A percentile compares a stretch with the other conserved stretches of the same genome.
Conservation (phyloP, 2,113 vertebrate genomes). For the Megalops atlanticus region DNA sequence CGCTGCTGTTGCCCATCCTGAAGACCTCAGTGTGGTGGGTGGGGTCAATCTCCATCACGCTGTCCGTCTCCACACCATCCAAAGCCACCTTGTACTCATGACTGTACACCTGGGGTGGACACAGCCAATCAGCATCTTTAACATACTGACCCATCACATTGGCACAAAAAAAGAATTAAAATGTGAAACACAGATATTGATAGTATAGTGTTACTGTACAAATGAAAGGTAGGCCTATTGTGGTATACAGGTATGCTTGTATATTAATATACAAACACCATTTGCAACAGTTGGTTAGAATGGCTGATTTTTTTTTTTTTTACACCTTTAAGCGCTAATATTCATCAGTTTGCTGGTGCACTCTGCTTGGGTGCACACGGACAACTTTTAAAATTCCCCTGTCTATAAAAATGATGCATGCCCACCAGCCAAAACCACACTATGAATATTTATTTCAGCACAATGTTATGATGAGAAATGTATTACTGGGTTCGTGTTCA, state of each 20-base stretch:
- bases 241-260: not conserved
- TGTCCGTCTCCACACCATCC: conserved; percentile 81
- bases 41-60: conserved; percentile 89
- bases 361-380: conserved; percentile 65
- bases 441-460: conserved; percentile 74
- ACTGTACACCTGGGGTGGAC: conserved; percentile 80
- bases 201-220: too few species aligned
- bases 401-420: conserved; percentile 73
- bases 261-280: conserved; percentile 53
- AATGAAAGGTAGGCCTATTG: too few species aligned
- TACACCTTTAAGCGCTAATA: conserved; percentile 53
- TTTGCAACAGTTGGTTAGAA: conserved; percentile 33
- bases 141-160: not conserved
- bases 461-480: conserved; percentile 77
- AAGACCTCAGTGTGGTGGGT: conserved; percentile 81
- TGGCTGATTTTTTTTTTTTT: conserved; percentile 1
- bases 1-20: conserved; percentile 81
- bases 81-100: conserved; percentile 83
- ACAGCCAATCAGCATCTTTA: conserved; percentile 28
- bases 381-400: conserved; percentile 62
- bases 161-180: not conserved
- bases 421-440: conserved; percentile 70
- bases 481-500: conserved; percentile 73
- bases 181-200: not conserved
- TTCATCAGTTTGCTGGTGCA: conserved; percentile 68